Conservation (phyloP, 2,888 invertebrate genomes). For the Chirona hameri region DNA sequence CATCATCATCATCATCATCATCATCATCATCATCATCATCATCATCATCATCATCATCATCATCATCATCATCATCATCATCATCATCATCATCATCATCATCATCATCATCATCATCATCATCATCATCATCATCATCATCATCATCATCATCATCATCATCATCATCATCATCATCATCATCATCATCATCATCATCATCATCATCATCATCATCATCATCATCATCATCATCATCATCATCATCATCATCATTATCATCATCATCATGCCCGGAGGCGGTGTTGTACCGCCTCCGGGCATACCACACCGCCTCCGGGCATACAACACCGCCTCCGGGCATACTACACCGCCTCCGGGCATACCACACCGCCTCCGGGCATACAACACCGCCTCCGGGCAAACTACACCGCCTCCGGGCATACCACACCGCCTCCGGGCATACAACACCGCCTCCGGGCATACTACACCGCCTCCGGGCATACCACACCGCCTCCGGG, state of each 20-base stretch:
- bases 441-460: too few species aligned
- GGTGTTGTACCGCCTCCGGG: too few species aligned
- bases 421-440: too few species aligned
- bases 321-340: too few species aligned
- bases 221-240: not conserved
- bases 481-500: too few species aligned
- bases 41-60: slow-evolving; percentile 22
- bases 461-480: too few species aligned
- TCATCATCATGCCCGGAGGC: too few species aligned
- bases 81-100: slow-evolving; percentile 22
- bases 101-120: slow-evolving; percentile 22
- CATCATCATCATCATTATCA: slow-evolving; percentile 22
- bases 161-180: slow-evolving; percentile 22
- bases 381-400: too few species aligned
- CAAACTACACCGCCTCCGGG: too few species aligned
- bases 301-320: too few species aligned
- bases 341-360: too few species aligned
- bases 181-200: slow-evolving; percentile 22
- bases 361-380: too few species aligned
- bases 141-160: slow-evolving; percentile 22
- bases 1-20: slow-evolving; percentile 22
- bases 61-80: slow-evolving; percentile 22
- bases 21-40: slow-evolving; percentile 22
- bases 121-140: slow-evolving; percentile 22
- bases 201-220: slow-evolving; percentile 1